Evolutionary conservation across 2,797 vertebrate species (phyloP).

Genomic region (Rhinella marina): DNA sequence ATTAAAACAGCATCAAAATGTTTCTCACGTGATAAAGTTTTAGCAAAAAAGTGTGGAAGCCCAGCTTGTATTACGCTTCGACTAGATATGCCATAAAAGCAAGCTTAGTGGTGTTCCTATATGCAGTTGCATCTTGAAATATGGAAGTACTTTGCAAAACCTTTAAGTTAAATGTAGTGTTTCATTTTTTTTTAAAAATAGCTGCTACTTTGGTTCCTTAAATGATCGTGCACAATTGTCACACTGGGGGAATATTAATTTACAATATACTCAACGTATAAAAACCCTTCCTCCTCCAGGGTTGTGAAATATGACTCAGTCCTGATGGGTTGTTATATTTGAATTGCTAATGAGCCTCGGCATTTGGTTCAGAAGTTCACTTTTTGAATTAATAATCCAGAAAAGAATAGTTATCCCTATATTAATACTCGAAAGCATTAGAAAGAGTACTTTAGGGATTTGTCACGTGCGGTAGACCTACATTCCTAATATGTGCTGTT

Average conservation of each 20-base stretch:
- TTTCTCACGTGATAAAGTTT: not conserved
- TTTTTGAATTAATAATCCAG: slow-evolving; percentile 63
- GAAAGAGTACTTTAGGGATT: slow-evolving; percentile 49
- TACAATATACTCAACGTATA: slow-evolving; percentile 49
- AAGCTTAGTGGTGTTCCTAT: not conserved
- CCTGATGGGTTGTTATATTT: slow-evolving; percentile 56
- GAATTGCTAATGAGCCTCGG: slow-evolving; percentile 58
- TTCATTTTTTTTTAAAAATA: slow-evolving; percentile 35
- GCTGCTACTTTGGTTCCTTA: slow-evolving; percentile 24
- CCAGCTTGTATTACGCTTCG: not conserved
- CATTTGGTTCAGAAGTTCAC: slow-evolving; percentile 63
- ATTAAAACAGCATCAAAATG: not conserved
- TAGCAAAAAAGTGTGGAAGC: too few relatives aligned
- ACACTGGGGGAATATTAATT: slow-evolving; percentile 50
- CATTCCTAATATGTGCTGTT: slow-evolving; percentile 55
- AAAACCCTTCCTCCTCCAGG: slow-evolving; percentile 38
- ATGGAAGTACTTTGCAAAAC: slow-evolving; percentile 32
- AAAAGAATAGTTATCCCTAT: slow-evolving; percentile 60
- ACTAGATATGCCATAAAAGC: not conserved
- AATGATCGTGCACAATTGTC: slow-evolving; percentile 40
- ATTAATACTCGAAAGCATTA: slow-evolving; percentile 58
- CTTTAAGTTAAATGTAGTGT: slow-evolving; percentile 45
- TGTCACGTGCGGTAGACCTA: slow-evolving; percentile 37
- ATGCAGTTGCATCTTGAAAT: slow-evolving; percentile 26
- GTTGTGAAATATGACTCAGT: slow-evolving; percentile 55